phyloP scores from a whole-genome alignment of 2,113 vertebrate genomes.

The Tachysurus fulvidraco region DNA sequence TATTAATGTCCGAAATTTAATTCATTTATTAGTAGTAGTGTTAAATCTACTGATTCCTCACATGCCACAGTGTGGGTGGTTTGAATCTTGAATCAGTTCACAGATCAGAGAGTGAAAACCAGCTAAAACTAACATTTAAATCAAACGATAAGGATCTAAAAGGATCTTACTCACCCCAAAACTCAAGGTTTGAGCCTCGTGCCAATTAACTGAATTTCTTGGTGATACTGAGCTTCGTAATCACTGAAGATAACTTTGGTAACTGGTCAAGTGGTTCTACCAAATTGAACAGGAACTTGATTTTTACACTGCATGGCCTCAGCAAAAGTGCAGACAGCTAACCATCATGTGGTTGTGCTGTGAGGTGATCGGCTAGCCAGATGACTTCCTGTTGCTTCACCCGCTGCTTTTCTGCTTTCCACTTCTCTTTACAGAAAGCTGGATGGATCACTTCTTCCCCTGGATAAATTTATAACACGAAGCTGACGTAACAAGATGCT shows the following conservation, averaged over 20 bases:
- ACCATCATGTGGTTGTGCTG: constrained; percentile 73
- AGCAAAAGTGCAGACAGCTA: constrained; percentile 73
- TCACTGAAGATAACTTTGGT: constrained; percentile 39
- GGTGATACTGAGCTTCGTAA: too few relatives aligned
- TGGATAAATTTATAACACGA: constrained; percentile 13
- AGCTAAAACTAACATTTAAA: neutral
- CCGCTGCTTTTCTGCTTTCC: constrained; percentile 68
- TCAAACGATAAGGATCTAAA: neutral
- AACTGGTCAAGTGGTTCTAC: constrained; percentile 60
- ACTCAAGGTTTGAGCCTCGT: neutral
- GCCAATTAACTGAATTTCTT: neutral
- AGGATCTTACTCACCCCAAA: constrained; percentile 34
- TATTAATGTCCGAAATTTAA: neutral
- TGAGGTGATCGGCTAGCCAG: constrained; percentile 74
- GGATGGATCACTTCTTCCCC: constrained; percentile 29
- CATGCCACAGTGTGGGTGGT: neutral
- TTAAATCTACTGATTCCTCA: neutral
- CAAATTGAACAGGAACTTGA: constrained; percentile 73
- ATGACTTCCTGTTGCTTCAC: constrained; percentile 77
- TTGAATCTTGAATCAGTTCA: neutral
- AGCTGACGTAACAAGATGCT: constrained; percentile 17
- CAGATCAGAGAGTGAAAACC: neutral
- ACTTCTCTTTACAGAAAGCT: constrained; percentile 66
- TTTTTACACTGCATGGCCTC: constrained; percentile 64
- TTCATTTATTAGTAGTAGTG: neutral